Conservation (phyloP, 2,113 vertebrate genomes). For the Leuciscus idus region DNA sequence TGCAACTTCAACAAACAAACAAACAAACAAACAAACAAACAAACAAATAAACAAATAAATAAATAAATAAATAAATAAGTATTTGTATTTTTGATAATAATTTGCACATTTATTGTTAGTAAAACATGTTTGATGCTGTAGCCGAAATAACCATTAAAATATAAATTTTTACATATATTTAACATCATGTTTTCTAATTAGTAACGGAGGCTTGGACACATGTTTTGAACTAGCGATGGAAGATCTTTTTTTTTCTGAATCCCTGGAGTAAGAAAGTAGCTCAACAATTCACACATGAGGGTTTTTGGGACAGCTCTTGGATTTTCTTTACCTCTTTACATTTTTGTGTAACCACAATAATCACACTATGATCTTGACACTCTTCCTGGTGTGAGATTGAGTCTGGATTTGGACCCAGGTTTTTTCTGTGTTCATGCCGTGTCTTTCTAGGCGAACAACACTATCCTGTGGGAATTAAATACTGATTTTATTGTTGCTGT, state of each 20-base stretch:
- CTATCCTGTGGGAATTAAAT: background rate
- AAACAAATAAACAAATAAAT: too few species aligned
- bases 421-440: background rate
- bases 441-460: background rate
- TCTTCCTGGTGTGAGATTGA: background rate
- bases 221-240: too few species aligned
- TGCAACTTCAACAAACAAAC: too few species aligned
- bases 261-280: background rate
- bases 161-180: too few species aligned
- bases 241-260: background rate
- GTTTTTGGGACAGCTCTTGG: background rate
- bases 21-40: too few species aligned
- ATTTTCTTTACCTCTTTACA: background rate
- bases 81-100: background rate
- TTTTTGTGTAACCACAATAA: background rate
- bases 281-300: background rate
- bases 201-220: too few species aligned
- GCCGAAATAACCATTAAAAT: background rate
- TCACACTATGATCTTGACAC: background rate
- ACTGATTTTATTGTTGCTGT: constrained; percentile 57
- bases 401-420: background rate
- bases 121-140: background rate
- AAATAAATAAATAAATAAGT: background rate
- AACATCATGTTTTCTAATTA: too few species aligned
- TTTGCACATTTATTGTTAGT: background rate